Percentiles rank a stretch among this genome's conserved stretches.
These are phyloP conservation scores for Rhabdophis nuchalis DNA, from an alignment of 2,797 vertebrate genomes.

Conservation along the genomic window DNA sequence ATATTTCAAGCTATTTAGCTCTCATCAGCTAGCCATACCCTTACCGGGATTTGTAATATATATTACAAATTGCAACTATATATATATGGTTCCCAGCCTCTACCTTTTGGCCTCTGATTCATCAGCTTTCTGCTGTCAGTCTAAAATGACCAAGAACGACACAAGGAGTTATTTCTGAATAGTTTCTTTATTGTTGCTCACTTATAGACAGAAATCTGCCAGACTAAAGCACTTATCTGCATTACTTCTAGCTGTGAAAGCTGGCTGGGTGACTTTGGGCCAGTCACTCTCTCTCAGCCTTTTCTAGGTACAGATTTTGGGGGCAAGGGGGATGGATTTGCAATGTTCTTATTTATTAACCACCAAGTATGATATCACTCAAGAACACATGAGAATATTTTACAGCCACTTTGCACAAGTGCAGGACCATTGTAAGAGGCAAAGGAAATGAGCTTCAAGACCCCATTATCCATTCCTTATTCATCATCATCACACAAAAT, in stretches of 20 bases:
- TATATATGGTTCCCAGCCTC: too few species aligned
- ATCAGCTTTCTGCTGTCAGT: not conserved
- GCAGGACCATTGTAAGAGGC: not conserved
- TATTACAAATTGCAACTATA: too few species aligned
- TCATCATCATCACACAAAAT: not conserved
- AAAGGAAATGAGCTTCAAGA: not conserved
- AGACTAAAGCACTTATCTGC: not conserved
- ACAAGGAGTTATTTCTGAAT: not conserved
- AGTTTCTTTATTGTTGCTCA: not conserved
- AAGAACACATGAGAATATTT: not conserved
- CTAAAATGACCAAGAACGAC: not conserved
- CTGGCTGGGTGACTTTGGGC: not conserved
- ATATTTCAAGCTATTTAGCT: too few species aligned
- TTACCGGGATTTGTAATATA: too few species aligned
- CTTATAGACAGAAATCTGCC: not conserved
- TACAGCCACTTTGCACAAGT: conserved; percentile 5
- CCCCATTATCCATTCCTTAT: conserved; percentile 12
- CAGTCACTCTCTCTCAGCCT: too few species aligned
- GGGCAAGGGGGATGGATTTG: not conserved
- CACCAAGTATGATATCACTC: not conserved
- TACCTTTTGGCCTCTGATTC: not conserved
- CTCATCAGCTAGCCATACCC: too few species aligned
- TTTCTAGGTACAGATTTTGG: not conserved
- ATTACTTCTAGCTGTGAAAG: not conserved
- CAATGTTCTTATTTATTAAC: not conserved